These are phyloP conservation scores for Samia ricini DNA, from an alignment of 1,140 invertebrate genomes.

Conservation along the genomic window DNA sequence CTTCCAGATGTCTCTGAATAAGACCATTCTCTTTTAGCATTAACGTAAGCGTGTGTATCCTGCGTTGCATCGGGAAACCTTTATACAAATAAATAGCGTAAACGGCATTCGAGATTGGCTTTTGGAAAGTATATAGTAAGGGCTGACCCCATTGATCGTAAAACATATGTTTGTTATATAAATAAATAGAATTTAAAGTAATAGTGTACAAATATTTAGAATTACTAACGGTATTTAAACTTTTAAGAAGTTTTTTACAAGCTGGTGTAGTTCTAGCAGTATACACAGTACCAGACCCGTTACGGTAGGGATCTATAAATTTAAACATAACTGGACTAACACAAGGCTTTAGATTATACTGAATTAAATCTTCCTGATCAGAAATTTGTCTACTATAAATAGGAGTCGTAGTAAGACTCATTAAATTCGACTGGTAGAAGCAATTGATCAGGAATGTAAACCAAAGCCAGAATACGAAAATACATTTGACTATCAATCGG, in stretches of 20 bases:
- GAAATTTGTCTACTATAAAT: slow-evolving; percentile 33
- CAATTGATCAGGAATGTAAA: slow-evolving; percentile 47
- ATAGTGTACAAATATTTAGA: slow-evolving; percentile 32
- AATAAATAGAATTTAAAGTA: slow-evolving; percentile 26
- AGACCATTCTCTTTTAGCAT: slow-evolving; percentile 45
- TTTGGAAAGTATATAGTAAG: slow-evolving; percentile 30
- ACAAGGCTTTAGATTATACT: slow-evolving; percentile 36
- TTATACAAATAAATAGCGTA: slow-evolving; percentile 49
- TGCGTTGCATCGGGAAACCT: slow-evolving; percentile 42
- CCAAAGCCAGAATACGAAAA: slow-evolving; percentile 39
- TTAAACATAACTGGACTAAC: slow-evolving; percentile 25
- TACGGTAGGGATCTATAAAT: slow-evolving; percentile 6
- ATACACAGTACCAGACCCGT: not conserved
- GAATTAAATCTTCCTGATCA: slow-evolving; percentile 24
- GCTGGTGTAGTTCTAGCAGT: not conserved
- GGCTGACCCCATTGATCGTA: slow-evolving; percentile 30
- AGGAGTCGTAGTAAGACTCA: slow-evolving; percentile 40
- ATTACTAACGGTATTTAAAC: slow-evolving; percentile 32
- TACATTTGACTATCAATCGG: slow-evolving; percentile 5
- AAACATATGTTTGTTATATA: slow-evolving; percentile 35
- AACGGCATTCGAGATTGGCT: slow-evolving; percentile 34
- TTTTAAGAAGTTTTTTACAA: slow-evolving; percentile 31
- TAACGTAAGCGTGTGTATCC: slow-evolving; percentile 25
- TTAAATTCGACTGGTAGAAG: slow-evolving; percentile 42
- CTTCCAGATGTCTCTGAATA: slow-evolving; percentile 19